Evolutionary conservation across 2,113 vertebrate genomes (phyloP).

Genomic region (Uropsilus gracilis): DNA sequence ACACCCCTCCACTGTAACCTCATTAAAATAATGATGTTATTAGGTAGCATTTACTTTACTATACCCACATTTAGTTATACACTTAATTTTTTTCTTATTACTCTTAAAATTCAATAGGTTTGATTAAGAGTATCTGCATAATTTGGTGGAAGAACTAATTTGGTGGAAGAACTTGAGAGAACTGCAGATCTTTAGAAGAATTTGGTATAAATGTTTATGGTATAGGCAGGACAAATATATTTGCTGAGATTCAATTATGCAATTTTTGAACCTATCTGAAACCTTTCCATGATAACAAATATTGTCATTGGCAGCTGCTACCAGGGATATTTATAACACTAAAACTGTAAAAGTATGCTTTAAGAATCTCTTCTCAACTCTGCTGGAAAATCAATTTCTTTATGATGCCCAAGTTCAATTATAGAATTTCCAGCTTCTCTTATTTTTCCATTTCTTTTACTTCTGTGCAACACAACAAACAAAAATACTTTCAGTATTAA

Average conservation of each 20-base stretch:
- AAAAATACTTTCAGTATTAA: not conserved
- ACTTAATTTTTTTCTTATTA: constrained; percentile 48
- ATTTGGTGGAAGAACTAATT: no score
- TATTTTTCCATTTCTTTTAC: constrained; percentile 56
- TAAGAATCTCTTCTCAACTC: constrained; percentile 74
- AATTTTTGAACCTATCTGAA: constrained; percentile 66
- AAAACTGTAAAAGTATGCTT: constrained; percentile 57
- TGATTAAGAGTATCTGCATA: constrained; percentile 35
- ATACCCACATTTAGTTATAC: constrained; percentile 52
- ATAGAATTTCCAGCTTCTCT: constrained; percentile 55
- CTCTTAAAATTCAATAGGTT: constrained; percentile 63
- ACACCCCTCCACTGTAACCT: not conserved
- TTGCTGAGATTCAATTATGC: constrained; percentile 58
- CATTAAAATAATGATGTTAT: constrained; percentile 9
- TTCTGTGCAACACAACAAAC: not conserved
- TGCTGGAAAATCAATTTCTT: constrained; percentile 77
- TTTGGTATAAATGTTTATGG: constrained; percentile 60
- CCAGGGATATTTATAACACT: constrained; percentile 24
- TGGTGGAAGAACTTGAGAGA: constrained; percentile 50
- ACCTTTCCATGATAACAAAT: constrained; percentile 41
- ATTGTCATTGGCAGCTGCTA: not conserved
- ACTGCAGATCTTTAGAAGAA: constrained; percentile 49
- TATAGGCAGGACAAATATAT: constrained; percentile 42
- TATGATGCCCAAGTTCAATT: not conserved
- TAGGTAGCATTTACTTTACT: constrained; percentile 56